Evolutionary conservation across 2,797 vertebrate genomes (phyloP).

Genomic region (Meriones psammophilus): DNA sequence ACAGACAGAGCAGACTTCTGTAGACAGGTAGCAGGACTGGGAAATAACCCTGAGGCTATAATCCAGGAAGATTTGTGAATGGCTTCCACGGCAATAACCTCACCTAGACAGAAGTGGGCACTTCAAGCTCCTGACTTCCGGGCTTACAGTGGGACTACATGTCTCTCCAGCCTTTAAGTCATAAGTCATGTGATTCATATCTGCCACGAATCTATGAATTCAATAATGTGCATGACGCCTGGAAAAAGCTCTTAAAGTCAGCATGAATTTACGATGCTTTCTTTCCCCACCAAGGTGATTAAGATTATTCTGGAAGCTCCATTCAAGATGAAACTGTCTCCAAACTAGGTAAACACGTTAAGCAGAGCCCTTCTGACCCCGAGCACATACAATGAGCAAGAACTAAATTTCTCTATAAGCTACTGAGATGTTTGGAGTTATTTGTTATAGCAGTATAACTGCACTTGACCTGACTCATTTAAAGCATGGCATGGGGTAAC

Average conservation of each 20-base stretch:
- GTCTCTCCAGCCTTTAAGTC: background rate
- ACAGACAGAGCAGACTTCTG: background rate
- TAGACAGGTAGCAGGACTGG: background rate
- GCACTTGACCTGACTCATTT: constrained; percentile 24
- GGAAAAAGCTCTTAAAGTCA: constrained; percentile 39
- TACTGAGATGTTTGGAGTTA: constrained; percentile 52
- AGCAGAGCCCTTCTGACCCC: background rate
- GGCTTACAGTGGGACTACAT: background rate
- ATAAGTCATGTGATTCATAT: constrained; percentile 15
- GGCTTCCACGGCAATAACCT: background rate
- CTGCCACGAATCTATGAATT: constrained; percentile 9
- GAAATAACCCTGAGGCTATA: background rate
- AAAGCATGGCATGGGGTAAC: background rate
- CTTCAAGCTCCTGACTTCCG: constrained; percentile 26
- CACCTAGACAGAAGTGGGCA: background rate
- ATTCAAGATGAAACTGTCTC: constrained; percentile 23
- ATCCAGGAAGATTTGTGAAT: background rate
- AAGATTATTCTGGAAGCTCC: background rate
- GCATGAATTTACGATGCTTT: background rate
- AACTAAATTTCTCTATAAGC: constrained; percentile 26
- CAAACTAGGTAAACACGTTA: background rate
- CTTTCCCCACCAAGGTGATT: background rate
- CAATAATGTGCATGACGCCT: background rate
- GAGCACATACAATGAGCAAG: background rate
- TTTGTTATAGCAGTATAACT: background rate